These are phyloP conservation scores for Microcebus tavaratra DNA, from an alignment of 2,113 vertebrate genomes.

Conservation along the genomic window DNA sequence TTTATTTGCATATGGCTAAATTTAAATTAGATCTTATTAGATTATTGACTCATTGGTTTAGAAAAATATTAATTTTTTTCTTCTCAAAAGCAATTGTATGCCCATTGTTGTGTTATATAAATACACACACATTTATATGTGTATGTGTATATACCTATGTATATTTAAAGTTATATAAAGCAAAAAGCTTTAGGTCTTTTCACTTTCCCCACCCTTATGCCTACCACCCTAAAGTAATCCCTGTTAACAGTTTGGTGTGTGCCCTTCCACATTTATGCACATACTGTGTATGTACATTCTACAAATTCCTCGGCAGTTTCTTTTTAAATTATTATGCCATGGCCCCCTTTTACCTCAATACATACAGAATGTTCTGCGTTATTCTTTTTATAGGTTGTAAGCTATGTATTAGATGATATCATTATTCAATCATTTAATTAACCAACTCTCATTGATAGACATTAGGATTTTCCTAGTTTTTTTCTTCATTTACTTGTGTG, in stretches of 20 bases:
- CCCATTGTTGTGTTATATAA: constrained; percentile 43
- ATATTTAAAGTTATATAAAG: not conserved
- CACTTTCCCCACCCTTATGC: not conserved
- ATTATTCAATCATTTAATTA: constrained; percentile 44
- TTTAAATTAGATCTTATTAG: constrained; percentile 22
- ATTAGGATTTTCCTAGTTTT: not conserved
- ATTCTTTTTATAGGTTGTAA: not conserved
- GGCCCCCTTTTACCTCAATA: not conserved
- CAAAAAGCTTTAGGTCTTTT: not conserved
- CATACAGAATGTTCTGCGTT: not conserved
- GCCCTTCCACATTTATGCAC: not conserved
- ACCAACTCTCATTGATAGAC: not conserved
- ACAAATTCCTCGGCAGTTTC: not conserved
- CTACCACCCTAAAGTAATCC: not conserved
- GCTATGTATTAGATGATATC: not conserved
- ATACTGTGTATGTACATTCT: not conserved
- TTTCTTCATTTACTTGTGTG: not conserved
- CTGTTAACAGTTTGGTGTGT: constrained; percentile 37
- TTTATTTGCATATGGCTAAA: not conserved
- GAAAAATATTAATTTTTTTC: not conserved
- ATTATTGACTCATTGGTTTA: constrained; percentile 28
- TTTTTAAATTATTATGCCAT: not conserved
- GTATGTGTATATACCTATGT: not conserved
- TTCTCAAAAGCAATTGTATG: constrained; percentile 30
- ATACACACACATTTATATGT: not conserved